These are phyloP conservation scores for Eilema caniola DNA, from an alignment of 2,888 invertebrate species.

Conservation along the genomic window DNA sequence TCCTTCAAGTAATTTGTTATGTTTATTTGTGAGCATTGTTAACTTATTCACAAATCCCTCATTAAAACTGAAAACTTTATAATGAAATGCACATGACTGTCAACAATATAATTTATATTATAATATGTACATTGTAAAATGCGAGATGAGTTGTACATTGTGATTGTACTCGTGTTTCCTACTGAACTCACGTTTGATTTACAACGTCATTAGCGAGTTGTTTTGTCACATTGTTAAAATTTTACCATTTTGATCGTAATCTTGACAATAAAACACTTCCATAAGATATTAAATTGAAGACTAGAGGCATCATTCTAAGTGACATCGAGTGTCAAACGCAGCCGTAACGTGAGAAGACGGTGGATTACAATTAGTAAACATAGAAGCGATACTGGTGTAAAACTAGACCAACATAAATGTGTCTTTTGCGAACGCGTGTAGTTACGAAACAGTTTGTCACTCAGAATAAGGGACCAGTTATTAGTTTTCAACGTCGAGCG, in stretches of 20 bases:
- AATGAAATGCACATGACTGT: constrained; percentile 1
- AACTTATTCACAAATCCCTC: background rate
- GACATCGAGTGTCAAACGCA: too few species aligned
- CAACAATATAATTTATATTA: background rate
- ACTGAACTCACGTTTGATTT: constrained; percentile 19
- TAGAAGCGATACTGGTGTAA: too few species aligned
- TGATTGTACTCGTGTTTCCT: constrained; percentile 39
- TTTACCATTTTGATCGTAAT: background rate
- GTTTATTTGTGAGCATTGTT: too few species aligned
- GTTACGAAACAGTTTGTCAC: too few species aligned
- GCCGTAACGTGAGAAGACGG: too few species aligned
- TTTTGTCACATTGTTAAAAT: constrained; percentile 18
- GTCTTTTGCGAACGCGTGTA: too few species aligned
- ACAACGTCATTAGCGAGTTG: constrained; percentile 2
- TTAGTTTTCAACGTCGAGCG: too few species aligned
- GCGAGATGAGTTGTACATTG: constrained; percentile 16
- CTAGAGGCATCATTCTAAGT: background rate
- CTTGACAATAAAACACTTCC: background rate
- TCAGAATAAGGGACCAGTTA: too few species aligned
- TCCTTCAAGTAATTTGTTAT: too few species aligned
- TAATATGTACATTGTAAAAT: background rate
- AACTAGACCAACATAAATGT: too few species aligned
- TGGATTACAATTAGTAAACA: too few species aligned
- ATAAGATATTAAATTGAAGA: background rate
- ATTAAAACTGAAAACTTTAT: background rate